phyloP scores from a whole-genome alignment of 1,140 invertebrate genomes.

The Polyergus mexicanus region DNA sequence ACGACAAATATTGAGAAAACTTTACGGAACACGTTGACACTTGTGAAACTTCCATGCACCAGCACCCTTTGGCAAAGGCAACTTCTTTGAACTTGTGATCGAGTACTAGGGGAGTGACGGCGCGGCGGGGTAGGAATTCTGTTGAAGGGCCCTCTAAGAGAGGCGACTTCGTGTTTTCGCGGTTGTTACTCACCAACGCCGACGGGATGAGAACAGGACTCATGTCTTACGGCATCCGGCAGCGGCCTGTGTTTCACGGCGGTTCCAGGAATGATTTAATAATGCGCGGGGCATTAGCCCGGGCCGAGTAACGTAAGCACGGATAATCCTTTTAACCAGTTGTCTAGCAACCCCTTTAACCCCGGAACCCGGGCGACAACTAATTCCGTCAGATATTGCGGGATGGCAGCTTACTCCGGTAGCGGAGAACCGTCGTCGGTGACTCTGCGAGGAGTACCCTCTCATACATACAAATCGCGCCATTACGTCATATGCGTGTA shows the following conservation, averaged over 20 bases:
- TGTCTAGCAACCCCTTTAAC: conserved; percentile 84
- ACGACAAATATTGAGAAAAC: background rate
- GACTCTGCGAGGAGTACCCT: background rate
- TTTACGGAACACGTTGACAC: background rate
- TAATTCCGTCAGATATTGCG: conserved; percentile 82
- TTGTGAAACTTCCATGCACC: conserved; percentile 1
- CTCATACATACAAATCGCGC: conserved; percentile 16
- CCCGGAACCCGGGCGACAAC: conserved; percentile 80
- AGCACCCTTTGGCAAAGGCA: conserved; percentile 19
- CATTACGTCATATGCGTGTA: background rate
- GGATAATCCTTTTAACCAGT: conserved; percentile 85
- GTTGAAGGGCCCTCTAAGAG: conserved; percentile 52
- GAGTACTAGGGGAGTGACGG: conserved; percentile 19
- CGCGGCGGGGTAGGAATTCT: background rate
- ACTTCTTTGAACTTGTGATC: conserved; percentile 57
- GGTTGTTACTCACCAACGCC: conserved; percentile 29
- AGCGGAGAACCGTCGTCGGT: conserved; percentile 37
- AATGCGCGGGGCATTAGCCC: conserved; percentile 81
- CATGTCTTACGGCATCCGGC: conserved; percentile 63
- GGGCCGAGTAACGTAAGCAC: conserved; percentile 78
- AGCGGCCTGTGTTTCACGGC: conserved; percentile 55
- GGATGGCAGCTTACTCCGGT: conserved; percentile 46
- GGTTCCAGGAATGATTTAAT: conserved; percentile 82
- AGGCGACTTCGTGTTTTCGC: conserved; percentile 65
- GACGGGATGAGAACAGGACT: conserved; percentile 22